Evolutionary conservation across 2,888 invertebrate genomes (phyloP), one percentile per base, ranked within the genome.

Genomic region (Pilophorus perplexus): DNA sequence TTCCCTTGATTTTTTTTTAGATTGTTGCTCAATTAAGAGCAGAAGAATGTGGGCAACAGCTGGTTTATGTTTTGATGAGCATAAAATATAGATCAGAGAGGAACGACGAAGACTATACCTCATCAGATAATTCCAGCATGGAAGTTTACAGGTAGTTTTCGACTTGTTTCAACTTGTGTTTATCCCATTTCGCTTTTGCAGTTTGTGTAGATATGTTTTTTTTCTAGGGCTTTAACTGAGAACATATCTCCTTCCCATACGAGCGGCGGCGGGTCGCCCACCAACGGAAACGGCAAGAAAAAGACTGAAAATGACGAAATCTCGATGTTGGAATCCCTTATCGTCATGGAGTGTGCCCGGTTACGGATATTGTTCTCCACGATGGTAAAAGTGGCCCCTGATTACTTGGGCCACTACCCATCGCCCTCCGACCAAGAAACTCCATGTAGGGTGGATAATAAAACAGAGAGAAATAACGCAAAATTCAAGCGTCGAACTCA

Each of bases 61-160:
- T 88, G n/a, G 86, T 87, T 50, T 85, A 85, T 74, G 85, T 86
- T 73, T 77, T 87, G 44, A 79, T 88, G 64, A 82, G 84, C 64
- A 85, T 84, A 71, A 81, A 82, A 0, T 81, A 80, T 68, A 81
- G 81, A 64, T 77, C 79, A 3, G 68, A 64, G 18, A 67, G 65
- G 16, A 66, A 37, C 12, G 66, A 68, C 25, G 64, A 78, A 1
- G 78, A 79, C 62, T 75, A 77, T 66, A 70, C 68, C 3, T 50
- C 67, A 37, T 82, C 85, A 1, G 86, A 85, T 72, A 84, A 83
- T 70, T 85, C 85, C 0, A 87, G 87, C 73, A 78, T 87, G 67
- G 87, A 87, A 78, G 86, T 88, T 67, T 88, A 85, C 75, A 83
- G 84, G 87, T 86, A 52, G 52, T n/a, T 16, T 8, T 8, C 33